phyloP scores from a whole-genome alignment of 2,888 invertebrate species.

The Lampropteryx suffumata region DNA sequence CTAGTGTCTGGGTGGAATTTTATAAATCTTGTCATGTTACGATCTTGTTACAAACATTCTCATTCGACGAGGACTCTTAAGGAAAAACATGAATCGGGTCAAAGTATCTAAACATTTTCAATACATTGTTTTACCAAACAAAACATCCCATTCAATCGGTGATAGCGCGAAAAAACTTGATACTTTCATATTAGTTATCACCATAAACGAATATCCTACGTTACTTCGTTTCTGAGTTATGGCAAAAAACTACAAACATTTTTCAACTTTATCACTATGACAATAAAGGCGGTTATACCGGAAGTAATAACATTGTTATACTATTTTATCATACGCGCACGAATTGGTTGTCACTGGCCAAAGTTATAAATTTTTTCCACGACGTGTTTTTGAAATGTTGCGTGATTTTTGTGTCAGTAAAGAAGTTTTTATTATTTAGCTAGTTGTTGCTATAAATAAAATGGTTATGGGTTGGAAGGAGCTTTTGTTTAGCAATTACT shows the following conservation, averaged over 20 bases:
- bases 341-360: conserved; percentile 54
- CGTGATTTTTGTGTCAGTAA: conserved; percentile 34
- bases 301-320: conserved; percentile 34
- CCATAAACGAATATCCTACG: conserved; percentile 47
- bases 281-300: conserved; percentile 33
- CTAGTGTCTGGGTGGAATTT: too few species aligned
- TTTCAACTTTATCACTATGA: conserved; percentile 36
- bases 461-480: conserved; percentile 13
- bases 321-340: conserved; percentile 56
- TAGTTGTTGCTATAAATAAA: conserved; percentile 24
- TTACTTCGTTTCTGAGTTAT: conserved; percentile 33
- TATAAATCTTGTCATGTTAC: too few species aligned
- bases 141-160: conserved; percentile 51
- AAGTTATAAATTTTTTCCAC: conserved; percentile 57
- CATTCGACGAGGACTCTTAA: not conserved
- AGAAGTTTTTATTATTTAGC: conserved; percentile 34
- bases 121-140: conserved; percentile 44
- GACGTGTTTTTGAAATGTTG: conserved; percentile 46
- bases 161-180: conserved; percentile 33
- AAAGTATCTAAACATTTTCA: conserved; percentile 40
- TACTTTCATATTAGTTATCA: conserved; percentile 63
- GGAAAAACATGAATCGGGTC: conserved; percentile 22
- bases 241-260: conserved; percentile 35
- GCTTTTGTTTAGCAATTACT: conserved; percentile 18
- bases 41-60: conserved; percentile 9